Evolutionary conservation across 1,140 invertebrate genomes (phyloP), one percentile per base, ranked within the genome.

Genomic region (Heliothis subflexa): DNA sequence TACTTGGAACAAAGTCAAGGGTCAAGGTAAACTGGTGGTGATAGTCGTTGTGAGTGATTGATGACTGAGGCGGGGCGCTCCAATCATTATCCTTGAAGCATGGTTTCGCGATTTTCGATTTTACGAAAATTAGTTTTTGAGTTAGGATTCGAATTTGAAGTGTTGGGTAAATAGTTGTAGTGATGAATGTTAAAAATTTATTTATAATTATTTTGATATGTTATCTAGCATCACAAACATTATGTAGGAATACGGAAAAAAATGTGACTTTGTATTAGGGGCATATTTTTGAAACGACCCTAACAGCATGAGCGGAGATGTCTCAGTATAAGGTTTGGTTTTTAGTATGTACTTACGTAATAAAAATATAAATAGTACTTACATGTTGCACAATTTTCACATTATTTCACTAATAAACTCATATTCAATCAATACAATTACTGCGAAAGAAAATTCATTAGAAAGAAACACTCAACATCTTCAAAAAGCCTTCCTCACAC

Each of bases 11-110:
- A 83, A 91, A 90, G 84, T 86, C 84, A 86, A 18, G 72, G 89
- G 83, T 87, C 88, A 80, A 79, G 12, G 28, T 83, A 88, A 12
- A 28, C n/a, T 85, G 89, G 89, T 78, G 78, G n/a, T 12, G 40
- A 47, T 45, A n/a, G 16, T 45, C n/a, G 61, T 86, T 85, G 79
- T 81, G 79, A 86, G 91, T 93, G 93, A 94, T 94, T 89, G 93
- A 94, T 94, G 93, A 90, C 86, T 88, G 87, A 93, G 93, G 93
- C 93, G 93, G 90, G 91, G 93, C 91, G 88, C 91, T 93, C 93
- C 92, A 93, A 94, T 94, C 93, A 93, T 93, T 93, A 94, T 92
- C 88, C 88, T 85, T 94, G 93, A 94, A 93, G 91, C 91, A 94
- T 89, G 89, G 47, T 77, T 77, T 57, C 33, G 50, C 14, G 73